These are phyloP conservation scores for Papilio protenor DNA, from an alignment of 2,888 invertebrate genomes.

Conservation along the genomic window DNA sequence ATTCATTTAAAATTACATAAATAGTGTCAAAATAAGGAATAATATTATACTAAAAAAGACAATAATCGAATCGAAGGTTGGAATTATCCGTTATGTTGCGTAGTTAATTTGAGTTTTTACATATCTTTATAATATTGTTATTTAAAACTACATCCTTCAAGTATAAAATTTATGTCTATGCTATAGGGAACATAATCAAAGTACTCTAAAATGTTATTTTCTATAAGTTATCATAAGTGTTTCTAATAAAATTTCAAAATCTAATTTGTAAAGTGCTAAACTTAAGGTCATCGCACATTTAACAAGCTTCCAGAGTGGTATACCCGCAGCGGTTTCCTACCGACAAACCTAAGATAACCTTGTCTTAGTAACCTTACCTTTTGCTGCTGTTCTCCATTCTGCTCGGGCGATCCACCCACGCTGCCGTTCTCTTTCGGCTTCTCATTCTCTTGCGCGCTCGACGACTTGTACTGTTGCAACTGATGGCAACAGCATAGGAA, in stretches of 20 bases:
- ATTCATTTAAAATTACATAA: not conserved
- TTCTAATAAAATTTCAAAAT: too few relatives aligned
- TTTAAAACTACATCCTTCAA: too few relatives aligned
- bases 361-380: slow-evolving; percentile 74
- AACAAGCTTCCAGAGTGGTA: too few relatives aligned
- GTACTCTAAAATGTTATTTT: too few relatives aligned
- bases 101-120: too few relatives aligned
- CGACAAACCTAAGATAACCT: not conserved
- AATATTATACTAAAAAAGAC: not conserved
- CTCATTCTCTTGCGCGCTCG: slow-evolving; percentile 85
- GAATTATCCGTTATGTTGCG: not conserved
- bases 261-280: too few relatives aligned
- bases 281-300: too few relatives aligned
- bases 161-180: too few relatives aligned
- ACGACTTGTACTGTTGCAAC: slow-evolving; percentile 93
- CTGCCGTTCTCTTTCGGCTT: slow-evolving; percentile 93
- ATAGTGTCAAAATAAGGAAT: not conserved
- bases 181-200: too few relatives aligned
- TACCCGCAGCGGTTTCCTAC: not conserved
- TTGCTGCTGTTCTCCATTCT: slow-evolving; percentile 82
- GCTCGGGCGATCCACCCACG: slow-evolving; percentile 84
- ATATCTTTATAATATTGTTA: too few relatives aligned
- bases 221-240: too few relatives aligned
- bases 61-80: not conserved
- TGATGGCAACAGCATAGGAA: slow-evolving; percentile 58